phyloP scores from a whole-genome alignment of 2,888 invertebrate genomes.

The Drosophila robusta region DNA sequence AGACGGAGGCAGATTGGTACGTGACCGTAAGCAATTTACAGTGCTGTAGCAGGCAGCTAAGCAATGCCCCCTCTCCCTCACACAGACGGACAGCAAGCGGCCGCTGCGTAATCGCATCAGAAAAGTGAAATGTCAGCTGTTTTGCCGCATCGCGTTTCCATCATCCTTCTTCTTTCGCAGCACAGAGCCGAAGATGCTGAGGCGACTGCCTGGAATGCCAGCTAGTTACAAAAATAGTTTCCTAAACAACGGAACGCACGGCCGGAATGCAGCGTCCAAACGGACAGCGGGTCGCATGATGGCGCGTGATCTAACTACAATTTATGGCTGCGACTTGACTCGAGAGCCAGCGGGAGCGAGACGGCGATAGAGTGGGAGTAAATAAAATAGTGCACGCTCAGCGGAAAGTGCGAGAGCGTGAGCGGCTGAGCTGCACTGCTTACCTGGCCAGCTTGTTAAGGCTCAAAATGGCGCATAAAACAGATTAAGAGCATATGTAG shows the following conservation, averaged over 20 bases:
- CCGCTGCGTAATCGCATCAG: slow-evolving; percentile 69
- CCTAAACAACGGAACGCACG: slow-evolving; percentile 60
- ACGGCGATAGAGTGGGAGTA: background rate
- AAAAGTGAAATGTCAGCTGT: slow-evolving; percentile 73
- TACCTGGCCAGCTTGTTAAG: slow-evolving; percentile 19
- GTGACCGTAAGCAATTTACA: slow-evolving; percentile 68
- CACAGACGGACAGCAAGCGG: slow-evolving; percentile 5
- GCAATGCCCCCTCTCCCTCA: background rate
- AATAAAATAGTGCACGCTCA: slow-evolving; percentile 22
- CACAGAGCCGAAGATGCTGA: slow-evolving; percentile 4
- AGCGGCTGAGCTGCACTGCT: background rate
- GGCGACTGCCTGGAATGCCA: slow-evolving; percentile 58
- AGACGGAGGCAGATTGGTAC: slow-evolving; percentile 46
- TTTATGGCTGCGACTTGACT: slow-evolving; percentile 38
- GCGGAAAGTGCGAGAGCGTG: background rate
- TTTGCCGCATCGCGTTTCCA: slow-evolving; percentile 49
- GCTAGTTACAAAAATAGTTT: slow-evolving; percentile 66
- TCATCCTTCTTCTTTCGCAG: slow-evolving; percentile 31
- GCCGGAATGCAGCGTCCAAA: slow-evolving; percentile 53
- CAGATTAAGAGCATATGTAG: slow-evolving; percentile 4
- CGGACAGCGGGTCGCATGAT: slow-evolving; percentile 31
- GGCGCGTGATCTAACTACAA: slow-evolving; percentile 69
- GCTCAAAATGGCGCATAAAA: slow-evolving; percentile 22
- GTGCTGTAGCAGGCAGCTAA: slow-evolving; percentile 40
- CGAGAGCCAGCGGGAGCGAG: background rate